These are phyloP conservation scores for Benitochromis conjunctus DNA, from an alignment of 2,113 vertebrate species.

Conservation along the genomic window DNA sequence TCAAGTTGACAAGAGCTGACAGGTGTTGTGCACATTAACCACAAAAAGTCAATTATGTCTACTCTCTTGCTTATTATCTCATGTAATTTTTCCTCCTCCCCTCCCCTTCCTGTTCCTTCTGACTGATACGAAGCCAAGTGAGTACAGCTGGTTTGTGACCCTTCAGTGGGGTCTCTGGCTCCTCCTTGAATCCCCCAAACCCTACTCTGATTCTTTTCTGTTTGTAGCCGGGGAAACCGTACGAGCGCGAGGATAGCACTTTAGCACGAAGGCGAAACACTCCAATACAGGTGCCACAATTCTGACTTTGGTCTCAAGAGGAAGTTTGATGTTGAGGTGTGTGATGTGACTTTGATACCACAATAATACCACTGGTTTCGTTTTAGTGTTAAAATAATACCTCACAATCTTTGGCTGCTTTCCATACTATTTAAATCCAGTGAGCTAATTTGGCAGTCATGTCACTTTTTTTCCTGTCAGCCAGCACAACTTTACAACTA, in stretches of 20 bases:
- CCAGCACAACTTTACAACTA: background rate
- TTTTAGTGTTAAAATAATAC: background rate
- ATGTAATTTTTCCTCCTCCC: background rate
- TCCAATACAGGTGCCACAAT: background rate
- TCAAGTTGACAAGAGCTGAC: background rate
- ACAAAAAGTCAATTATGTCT: background rate
- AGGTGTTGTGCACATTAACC: background rate
- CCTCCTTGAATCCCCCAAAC: slow-evolving; percentile 10
- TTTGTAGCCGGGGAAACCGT: background rate
- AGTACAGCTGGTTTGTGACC: slow-evolving; percentile 45
- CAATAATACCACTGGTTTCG: background rate
- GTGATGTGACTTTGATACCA: background rate
- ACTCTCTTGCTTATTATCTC: background rate
- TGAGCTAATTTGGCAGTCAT: background rate
- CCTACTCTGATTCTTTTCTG: background rate
- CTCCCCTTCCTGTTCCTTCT: background rate
- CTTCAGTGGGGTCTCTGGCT: slow-evolving; percentile 8
- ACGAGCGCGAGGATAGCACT: background rate
- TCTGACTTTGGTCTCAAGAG: background rate
- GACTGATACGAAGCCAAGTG: slow-evolving; percentile 6
- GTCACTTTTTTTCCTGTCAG: background rate
- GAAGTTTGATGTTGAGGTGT: background rate
- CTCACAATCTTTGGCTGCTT: background rate
- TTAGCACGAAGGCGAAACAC: background rate
- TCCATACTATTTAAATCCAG: background rate